These are phyloP conservation scores for Campoletis raptor DNA, from an alignment of 2,888 invertebrate species.

Conservation along the genomic window DNA sequence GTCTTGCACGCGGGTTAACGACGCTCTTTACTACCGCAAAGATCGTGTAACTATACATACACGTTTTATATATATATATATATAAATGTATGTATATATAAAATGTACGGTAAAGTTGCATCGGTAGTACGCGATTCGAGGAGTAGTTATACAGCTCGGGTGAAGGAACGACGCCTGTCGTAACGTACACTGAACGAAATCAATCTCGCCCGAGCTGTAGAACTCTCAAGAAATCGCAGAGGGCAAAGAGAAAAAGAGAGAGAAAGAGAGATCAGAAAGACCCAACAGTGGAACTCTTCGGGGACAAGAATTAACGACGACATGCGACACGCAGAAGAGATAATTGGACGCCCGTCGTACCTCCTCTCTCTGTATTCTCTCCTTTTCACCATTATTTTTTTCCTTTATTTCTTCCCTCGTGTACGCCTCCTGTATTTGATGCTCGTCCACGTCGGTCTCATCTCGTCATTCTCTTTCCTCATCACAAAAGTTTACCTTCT, in stretches of 20 bases:
- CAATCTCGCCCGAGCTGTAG: conserved; percentile 68
- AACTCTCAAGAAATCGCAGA: conserved; percentile 40
- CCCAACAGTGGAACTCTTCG: conserved; percentile 55
- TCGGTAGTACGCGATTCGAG: conserved; percentile 54
- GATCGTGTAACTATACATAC: conserved; percentile 50
- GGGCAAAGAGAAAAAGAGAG: conserved; percentile 30
- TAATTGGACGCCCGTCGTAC: conserved; percentile 76
- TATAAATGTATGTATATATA: background rate
- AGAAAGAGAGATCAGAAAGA: conserved; percentile 35
- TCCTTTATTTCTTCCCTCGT: background rate
- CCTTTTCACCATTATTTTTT: conserved; percentile 20
- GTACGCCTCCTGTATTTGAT: background rate
- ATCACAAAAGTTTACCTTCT: conserved; percentile 14
- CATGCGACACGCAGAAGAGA: conserved; percentile 78
- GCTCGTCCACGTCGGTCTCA: conserved; percentile 11
- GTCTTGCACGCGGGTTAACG: conserved; percentile 59
- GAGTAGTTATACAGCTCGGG: conserved; percentile 51
- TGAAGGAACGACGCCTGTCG: conserved; percentile 72
- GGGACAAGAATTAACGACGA: conserved; percentile 76
- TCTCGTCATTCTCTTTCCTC: conserved; percentile 27
- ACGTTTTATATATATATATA: background rate
- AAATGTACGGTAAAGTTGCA: conserved; percentile 29
- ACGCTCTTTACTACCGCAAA: conserved; percentile 60
- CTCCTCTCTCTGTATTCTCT: conserved; percentile 27
- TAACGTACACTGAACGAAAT: conserved; percentile 67